These are phyloP conservation scores for Euura lappo DNA, from an alignment of 1,140 invertebrate genomes.

Conservation along the genomic window DNA sequence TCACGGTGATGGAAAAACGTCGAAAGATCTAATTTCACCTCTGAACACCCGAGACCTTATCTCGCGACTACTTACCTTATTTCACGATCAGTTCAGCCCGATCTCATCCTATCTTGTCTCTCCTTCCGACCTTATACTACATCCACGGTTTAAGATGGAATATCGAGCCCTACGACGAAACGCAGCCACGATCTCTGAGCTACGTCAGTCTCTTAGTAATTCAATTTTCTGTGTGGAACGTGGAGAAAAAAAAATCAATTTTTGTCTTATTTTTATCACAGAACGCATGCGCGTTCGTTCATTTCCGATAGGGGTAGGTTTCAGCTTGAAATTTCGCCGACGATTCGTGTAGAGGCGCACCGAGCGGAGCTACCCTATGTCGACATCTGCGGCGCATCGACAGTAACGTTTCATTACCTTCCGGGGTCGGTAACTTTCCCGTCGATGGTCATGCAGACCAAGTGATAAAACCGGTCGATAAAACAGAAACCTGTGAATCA, in stretches of 20 bases:
- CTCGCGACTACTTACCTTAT: background rate
- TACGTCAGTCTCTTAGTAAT: constrained; percentile 31
- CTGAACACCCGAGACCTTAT: background rate
- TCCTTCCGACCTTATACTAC: background rate
- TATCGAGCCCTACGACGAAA: too few relatives aligned
- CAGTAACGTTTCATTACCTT: background rate
- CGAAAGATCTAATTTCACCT: constrained; percentile 10
- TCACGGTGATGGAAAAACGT: constrained; percentile 8
- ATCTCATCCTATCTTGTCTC: background rate
- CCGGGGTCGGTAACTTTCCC: background rate
- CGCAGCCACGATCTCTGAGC: background rate
- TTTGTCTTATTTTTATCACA: constrained; percentile 27
- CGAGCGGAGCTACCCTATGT: background rate
- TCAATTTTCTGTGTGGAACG: constrained; percentile 37
- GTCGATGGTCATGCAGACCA: background rate
- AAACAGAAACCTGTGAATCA: too few relatives aligned
- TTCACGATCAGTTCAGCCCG: background rate
- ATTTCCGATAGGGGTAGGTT: too few relatives aligned
- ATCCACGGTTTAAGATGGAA: too few relatives aligned
- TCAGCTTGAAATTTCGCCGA: too few relatives aligned
- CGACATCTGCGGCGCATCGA: background rate
- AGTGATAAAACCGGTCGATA: background rate
- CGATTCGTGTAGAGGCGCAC: background rate
- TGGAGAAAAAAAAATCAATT: constrained; percentile 43
- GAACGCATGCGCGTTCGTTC: constrained; percentile 28